Evolutionary conservation across 2,888 invertebrate genomes (phyloP).

Genomic region (Meandrusa payeni): DNA sequence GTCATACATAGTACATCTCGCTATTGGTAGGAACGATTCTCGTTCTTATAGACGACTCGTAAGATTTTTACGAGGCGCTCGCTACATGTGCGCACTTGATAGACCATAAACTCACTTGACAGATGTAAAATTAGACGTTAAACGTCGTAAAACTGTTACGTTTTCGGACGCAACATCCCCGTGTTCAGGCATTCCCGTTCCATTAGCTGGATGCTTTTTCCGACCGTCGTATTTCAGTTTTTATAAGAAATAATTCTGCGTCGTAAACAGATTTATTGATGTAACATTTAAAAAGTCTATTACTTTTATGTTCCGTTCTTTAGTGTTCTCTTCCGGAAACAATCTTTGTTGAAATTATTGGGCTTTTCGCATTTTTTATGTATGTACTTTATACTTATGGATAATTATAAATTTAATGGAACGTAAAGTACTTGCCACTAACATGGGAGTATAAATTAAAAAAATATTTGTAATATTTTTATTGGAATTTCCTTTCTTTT

Average conservation of each 20-base stretch:
- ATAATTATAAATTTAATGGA: too few species aligned
- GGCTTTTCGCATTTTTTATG: not conserved
- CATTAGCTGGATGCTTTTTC: constrained; percentile 6
- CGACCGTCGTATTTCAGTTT: constrained; percentile 10
- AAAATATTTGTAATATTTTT: too few species aligned
- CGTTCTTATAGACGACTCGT: too few species aligned
- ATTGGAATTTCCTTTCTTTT: too few species aligned
- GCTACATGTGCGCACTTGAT: constrained; percentile 24
- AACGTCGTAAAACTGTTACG: constrained; percentile 20
- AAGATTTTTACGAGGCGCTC: constrained; percentile 14
- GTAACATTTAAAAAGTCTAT: constrained; percentile 6
- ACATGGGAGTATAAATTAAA: too few species aligned
- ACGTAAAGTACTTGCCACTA: too few species aligned
- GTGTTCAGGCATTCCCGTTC: not conserved
- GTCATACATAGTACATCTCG: too few species aligned
- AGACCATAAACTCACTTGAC: constrained; percentile 26
- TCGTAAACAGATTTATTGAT: constrained; percentile 10
- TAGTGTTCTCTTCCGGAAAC: too few species aligned
- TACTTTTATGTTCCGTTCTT: constrained; percentile 5
- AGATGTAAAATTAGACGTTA: constrained; percentile 28
- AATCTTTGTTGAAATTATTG: too few species aligned
- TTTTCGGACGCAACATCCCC: constrained; percentile 20
- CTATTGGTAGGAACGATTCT: too few species aligned
- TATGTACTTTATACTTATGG: too few species aligned
- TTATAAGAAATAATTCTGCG: constrained; percentile 10